Conservation (phyloP, 2,888 invertebrate genomes). For the Drosophila dives region DNA sequence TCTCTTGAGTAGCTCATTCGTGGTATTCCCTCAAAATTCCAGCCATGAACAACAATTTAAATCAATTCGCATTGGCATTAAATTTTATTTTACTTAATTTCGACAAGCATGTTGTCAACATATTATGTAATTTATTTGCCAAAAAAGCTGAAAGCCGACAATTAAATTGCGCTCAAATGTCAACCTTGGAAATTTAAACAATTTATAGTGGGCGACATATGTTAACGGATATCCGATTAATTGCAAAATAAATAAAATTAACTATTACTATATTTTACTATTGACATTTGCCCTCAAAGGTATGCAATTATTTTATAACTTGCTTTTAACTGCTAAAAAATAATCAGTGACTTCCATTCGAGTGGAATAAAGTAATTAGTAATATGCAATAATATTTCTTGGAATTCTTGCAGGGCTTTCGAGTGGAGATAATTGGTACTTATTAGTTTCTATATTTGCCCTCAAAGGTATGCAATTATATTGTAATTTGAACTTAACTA, state of each 20-base stretch:
- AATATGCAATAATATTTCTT: background rate
- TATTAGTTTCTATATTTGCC: background rate
- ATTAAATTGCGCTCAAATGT: background rate
- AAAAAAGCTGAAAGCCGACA: conserved; percentile 6
- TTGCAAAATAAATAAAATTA: background rate
- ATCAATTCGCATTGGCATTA: background rate
- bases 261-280: no score
- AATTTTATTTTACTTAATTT: conserved; percentile 38
- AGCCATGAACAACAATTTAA: conserved; percentile 1
- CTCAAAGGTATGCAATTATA: background rate
- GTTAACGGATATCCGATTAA: background rate
- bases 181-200: background rate
- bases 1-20: background rate
- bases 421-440: accelerated
- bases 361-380: background rate
- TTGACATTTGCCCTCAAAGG: conserved; percentile 1
- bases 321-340: background rate
- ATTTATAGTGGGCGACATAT: background rate
- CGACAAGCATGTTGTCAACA: conserved; percentile 19
- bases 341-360: background rate
- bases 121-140: conserved; percentile 22
- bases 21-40: background rate
- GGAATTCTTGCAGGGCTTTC: background rate
- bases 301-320: background rate
- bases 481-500: background rate